These are phyloP conservation scores for Eupithecia tripunctaria DNA, from an alignment of 2,888 invertebrate genomes.

Conservation along the genomic window DNA sequence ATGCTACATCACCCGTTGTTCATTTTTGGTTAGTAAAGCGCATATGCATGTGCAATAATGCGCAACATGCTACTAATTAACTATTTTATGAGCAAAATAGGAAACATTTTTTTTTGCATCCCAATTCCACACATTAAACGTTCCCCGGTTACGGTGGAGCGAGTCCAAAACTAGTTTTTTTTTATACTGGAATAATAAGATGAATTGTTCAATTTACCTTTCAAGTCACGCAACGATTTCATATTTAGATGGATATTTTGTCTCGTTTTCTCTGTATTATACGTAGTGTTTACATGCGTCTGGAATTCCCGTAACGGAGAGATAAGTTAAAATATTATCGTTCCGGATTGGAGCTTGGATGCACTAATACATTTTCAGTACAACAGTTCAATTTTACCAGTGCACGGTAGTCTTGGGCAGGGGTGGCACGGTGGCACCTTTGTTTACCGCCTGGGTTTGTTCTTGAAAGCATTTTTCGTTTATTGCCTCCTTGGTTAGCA, in stretches of 20 bases:
- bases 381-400: constrained; percentile 75
- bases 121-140: no score
- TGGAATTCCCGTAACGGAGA: constrained; percentile 72
- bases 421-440: constrained; percentile 7
- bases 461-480: not conserved
- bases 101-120: no score
- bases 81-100: no score
- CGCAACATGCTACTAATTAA: no score
- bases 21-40: no score
- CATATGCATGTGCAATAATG: no score
- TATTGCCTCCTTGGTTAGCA: not conserved
- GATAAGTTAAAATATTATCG: constrained; percentile 83
- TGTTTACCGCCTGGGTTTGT: not conserved
- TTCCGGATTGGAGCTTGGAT: constrained; percentile 70
- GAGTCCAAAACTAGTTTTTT: no score
- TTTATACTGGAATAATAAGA: no score
- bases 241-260: not conserved
- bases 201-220: not conserved
- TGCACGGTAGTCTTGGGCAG: constrained; percentile 49
- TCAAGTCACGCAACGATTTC: constrained; percentile 8
- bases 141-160: no score
- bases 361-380: constrained; percentile 79
- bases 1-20: no score
- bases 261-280: not conserved
- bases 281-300: constrained; percentile 5